These are phyloP conservation scores for Dicaeum eximium DNA, from an alignment of 2,113 vertebrate genomes.

Conservation along the genomic window DNA sequence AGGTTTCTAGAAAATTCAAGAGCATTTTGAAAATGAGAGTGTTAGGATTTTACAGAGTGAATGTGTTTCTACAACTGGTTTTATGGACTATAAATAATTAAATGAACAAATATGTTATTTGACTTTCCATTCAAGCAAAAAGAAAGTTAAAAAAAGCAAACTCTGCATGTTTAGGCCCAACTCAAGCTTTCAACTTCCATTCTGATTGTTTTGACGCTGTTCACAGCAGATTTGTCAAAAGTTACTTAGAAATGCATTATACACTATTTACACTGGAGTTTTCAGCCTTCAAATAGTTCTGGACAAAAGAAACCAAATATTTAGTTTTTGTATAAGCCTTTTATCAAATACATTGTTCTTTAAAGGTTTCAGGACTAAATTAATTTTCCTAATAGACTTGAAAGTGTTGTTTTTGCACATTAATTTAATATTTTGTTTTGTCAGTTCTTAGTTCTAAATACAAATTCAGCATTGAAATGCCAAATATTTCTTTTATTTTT, in stretches of 20 bases:
- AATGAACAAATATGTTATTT: neutral
- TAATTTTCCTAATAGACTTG: neutral
- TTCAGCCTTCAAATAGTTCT: neutral
- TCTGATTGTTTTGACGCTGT: neutral
- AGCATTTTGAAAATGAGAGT: neutral
- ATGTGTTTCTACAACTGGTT: neutral
- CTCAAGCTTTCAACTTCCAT: neutral
- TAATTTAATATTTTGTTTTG: neutral
- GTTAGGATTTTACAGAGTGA: neutral
- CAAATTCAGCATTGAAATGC: neutral
- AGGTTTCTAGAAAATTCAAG: neutral
- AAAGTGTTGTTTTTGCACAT: neutral
- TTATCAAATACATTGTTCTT: neutral
- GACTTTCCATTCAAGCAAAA: neutral
- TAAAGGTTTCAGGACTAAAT: neutral
- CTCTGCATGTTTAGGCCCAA: neutral
- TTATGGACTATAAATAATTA: neutral
- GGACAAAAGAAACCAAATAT: neutral
- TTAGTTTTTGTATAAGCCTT: neutral
- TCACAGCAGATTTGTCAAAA: neutral
- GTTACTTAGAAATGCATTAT: neutral
- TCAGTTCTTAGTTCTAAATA: neutral
- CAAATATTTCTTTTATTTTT: neutral
- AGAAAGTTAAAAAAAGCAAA: neutral
- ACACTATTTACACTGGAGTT: neutral